These are phyloP conservation scores for Cynopterus sphinx DNA, from an alignment of 2,797 vertebrate species.

Conservation along the genomic window DNA sequence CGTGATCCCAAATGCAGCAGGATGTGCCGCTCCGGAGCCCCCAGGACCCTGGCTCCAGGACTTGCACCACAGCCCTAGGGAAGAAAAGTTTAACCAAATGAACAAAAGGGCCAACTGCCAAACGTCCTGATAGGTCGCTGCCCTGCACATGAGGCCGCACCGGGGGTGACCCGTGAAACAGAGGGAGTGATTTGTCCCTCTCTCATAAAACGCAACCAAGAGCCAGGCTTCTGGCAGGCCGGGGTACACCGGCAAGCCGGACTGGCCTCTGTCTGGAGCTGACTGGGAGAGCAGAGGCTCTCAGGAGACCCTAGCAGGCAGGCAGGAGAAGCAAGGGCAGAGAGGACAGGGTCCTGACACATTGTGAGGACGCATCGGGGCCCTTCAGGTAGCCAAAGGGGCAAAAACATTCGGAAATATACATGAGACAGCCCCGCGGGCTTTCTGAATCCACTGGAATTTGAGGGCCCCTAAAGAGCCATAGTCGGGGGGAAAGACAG, in stretches of 20 bases:
- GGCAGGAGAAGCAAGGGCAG: neutral
- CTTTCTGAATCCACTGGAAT: neutral
- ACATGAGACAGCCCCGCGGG: neutral
- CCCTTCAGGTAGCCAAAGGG: neutral
- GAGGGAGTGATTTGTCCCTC: neutral
- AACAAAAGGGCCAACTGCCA: neutral
- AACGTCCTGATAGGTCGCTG: neutral
- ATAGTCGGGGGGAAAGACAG: neutral
- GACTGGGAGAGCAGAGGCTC: neutral
- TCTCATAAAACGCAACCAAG: neutral
- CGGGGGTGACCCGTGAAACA: neutral
- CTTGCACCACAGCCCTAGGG: neutral
- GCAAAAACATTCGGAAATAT: neutral
- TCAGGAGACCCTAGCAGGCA: neutral
- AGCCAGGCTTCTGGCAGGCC: neutral
- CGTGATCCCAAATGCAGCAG: neutral
- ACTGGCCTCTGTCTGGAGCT: neutral
- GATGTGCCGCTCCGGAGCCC: neutral
- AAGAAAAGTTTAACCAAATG: neutral
- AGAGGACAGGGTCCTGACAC: neutral
- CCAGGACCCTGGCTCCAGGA: neutral
- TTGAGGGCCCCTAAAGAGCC: neutral
- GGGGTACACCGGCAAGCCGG: neutral
- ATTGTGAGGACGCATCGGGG: neutral
- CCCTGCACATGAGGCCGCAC: neutral